phyloP scores from a whole-genome alignment of 2,888 invertebrate species.

The Ennomos fuscantarius region DNA sequence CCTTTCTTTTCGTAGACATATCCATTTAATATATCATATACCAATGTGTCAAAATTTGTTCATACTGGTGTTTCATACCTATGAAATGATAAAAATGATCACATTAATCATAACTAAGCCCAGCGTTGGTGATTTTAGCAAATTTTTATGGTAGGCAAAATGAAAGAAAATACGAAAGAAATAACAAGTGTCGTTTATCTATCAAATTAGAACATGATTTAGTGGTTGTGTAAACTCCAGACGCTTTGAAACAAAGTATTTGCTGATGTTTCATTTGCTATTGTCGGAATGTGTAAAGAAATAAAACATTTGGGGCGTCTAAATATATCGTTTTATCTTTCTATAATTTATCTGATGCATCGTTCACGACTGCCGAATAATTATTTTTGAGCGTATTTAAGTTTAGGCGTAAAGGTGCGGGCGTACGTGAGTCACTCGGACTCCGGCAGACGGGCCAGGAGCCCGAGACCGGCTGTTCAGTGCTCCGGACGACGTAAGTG shows the following conservation, averaged over 20 bases:
- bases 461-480: slow-evolving; percentile 72
- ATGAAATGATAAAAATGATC: too few species aligned
- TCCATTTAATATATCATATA: too few species aligned
- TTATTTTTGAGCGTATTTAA: slow-evolving; percentile 61
- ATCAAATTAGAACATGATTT: background rate
- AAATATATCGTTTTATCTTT: slow-evolving; percentile 56
- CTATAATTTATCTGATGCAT: slow-evolving; percentile 59
- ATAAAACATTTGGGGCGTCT: slow-evolving; percentile 58
- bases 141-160: too few species aligned
- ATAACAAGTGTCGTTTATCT: too few species aligned
- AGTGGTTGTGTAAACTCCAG: slow-evolving; percentile 12
- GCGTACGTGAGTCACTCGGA: slow-evolving; percentile 68
- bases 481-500: slow-evolving; percentile 82
- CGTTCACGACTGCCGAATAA: slow-evolving; percentile 54
- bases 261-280: slow-evolving; percentile 43
- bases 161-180: too few species aligned
- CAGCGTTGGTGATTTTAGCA: too few species aligned
- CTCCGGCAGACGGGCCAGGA: slow-evolving; percentile 72
- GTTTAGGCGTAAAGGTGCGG: slow-evolving; percentile 51
- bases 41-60: too few species aligned
- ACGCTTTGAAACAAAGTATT: slow-evolving; percentile 30
- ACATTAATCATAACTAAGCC: too few species aligned
- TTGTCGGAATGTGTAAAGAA: slow-evolving; percentile 52
- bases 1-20: too few species aligned
- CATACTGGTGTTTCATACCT: too few species aligned